Conservation (phyloP, 2,888 invertebrate species). For the Brenthis ino region DNA sequence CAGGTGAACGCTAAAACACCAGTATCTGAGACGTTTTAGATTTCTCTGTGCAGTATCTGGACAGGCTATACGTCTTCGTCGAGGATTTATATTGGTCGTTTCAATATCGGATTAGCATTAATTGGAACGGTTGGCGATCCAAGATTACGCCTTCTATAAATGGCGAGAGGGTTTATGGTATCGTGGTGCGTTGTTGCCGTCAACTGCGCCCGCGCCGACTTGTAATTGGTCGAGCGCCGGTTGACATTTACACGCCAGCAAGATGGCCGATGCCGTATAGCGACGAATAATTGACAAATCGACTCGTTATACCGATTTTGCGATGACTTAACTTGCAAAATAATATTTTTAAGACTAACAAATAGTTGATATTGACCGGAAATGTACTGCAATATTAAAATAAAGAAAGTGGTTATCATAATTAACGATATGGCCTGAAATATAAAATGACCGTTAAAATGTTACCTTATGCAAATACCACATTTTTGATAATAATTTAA, state of each 20-base stretch:
- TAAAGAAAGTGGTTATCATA: too few species aligned
- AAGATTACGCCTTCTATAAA: constrained; percentile 76
- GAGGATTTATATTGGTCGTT: constrained; percentile 40
- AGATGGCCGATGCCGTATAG: constrained; percentile 72
- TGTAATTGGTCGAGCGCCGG: constrained; percentile 79
- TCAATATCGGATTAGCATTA: constrained; percentile 72
- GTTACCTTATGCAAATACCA: background rate
- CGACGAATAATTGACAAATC: constrained; percentile 78
- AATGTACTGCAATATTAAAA: too few species aligned
- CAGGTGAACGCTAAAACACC: background rate
- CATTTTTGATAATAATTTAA: constrained; percentile 2
- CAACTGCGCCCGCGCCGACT: constrained; percentile 71
- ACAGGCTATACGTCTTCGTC: constrained; percentile 38
- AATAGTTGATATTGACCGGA: background rate
- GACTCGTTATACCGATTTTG: constrained; percentile 20
- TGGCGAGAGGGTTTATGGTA: constrained; percentile 78
- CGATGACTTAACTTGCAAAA: background rate
- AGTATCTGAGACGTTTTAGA: constrained; percentile 16
- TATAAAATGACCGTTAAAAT: background rate
- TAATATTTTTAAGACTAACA: background rate
- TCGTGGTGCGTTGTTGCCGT: constrained; percentile 73
- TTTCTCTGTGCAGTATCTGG: constrained; percentile 12
- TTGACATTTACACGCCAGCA: constrained; percentile 77
- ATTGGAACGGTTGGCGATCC: constrained; percentile 73
- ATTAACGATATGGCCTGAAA: too few species aligned